Evolutionary conservation across 2,888 invertebrate species (phyloP).

Genomic region (Acleris literana): DNA sequence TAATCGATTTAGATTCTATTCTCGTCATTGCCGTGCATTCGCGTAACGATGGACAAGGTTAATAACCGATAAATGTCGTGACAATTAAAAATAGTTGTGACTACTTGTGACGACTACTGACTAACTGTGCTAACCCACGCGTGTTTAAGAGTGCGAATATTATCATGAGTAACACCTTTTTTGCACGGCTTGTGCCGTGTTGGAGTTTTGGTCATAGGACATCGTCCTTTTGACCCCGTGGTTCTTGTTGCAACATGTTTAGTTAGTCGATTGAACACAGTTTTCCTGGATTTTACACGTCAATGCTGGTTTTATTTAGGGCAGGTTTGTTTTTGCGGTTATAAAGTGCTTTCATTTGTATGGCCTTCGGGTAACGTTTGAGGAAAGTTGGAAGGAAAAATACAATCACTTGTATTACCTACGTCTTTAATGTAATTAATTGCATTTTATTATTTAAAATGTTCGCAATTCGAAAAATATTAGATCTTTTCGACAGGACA

Average conservation of each 20-base stretch:
- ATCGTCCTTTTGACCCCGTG: conserved; percentile 11
- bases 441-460: too few relatives aligned
- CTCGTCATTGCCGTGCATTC: conserved; percentile 38
- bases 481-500: too few relatives aligned
- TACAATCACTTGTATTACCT: too few relatives aligned
- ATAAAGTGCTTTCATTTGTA: conserved; percentile 16
- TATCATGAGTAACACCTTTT: conserved; percentile 60
- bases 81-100: conserved; percentile 53
- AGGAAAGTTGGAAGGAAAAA: conserved; percentile 22
- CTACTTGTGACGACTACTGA: conserved; percentile 48
- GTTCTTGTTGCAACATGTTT: neutral
- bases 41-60: conserved; percentile 52
- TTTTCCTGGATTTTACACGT: conserved; percentile 22
- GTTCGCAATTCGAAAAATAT: too few relatives aligned
- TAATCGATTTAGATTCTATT: conserved; percentile 34
- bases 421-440: too few relatives aligned
- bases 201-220: conserved; percentile 4
- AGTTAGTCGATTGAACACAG: neutral
- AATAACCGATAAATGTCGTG: conserved; percentile 51
- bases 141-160: conserved; percentile 47
- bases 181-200: conserved; percentile 48
- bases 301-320: conserved; percentile 3
- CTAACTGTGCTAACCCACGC: conserved; percentile 66
- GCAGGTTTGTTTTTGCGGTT: conserved; percentile 3
- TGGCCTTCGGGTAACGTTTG: conserved; percentile 13